phyloP scores from a whole-genome alignment of 2,113 vertebrate species.

The Oryzias javanicus region DNA sequence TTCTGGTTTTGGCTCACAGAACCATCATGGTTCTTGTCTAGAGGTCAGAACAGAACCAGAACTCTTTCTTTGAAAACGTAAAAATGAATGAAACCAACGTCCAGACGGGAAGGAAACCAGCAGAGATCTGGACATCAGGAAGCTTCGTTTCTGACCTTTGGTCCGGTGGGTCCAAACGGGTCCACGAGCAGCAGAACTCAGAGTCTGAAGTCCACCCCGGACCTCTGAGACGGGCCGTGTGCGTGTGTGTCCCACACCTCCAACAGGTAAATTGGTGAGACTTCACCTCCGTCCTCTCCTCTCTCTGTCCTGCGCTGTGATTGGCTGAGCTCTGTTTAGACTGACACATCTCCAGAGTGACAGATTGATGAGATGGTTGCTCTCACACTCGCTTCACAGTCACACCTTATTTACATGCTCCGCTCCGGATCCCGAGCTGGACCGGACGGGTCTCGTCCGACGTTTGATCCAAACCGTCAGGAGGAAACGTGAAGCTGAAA shows the following conservation, averaged over 20 bases:
- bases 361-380: conserved; percentile 35
- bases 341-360: conserved; percentile 42
- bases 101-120: too few species aligned
- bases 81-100: too few species aligned
- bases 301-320: conserved; percentile 17
- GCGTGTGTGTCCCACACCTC: conserved; percentile 27
- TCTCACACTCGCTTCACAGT: conserved; percentile 9
- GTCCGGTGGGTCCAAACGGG: too few species aligned
- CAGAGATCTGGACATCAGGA: neutral
- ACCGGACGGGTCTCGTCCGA: neutral
- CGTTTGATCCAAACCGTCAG: too few species aligned
- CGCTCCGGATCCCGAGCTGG: neutral
- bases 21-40: too few species aligned
- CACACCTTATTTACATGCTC: conserved; percentile 30
- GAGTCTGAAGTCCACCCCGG: too few species aligned
- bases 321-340: conserved; percentile 49
- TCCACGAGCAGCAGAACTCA: too few species aligned
- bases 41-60: too few species aligned
- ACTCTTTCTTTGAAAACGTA: too few species aligned
- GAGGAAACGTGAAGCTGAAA: too few species aligned
- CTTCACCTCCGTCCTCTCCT: conserved; percentile 27
- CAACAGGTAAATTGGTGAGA: conserved; percentile 54
- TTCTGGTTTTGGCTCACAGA: too few species aligned
- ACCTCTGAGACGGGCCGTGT: neutral
- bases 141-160: too few species aligned